Base-by-base conservation (phyloP, 2,113 vertebrate genomes). In the Galeopterus variegatus region DNA sequence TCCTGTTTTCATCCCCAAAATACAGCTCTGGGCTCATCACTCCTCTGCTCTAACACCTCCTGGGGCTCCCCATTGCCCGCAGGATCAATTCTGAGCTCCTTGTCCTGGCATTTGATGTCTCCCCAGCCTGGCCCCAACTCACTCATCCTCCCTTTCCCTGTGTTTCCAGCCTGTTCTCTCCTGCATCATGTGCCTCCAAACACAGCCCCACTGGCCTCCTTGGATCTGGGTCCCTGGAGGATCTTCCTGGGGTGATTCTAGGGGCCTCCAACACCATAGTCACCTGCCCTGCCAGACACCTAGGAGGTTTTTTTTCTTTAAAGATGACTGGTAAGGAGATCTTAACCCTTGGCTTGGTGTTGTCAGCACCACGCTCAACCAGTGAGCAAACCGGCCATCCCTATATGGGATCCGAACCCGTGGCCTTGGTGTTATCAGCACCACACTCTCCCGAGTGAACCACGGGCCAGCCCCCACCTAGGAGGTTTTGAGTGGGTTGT, bases 131-230 rank as follows among this genome's bases (percentile, higher is more conserved):
- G 41, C 54, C 64, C 67, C 58, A 10, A 65, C 60, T 69, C 31
- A 21, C 19, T 18, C 26, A 13, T 56, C 10, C 2, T 5, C 14
- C 19, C 41, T 4, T 23, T 19, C 69, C 19, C 14, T 12, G 80
- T 5, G 21, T 64, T 17, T 36, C 45, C 69, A 84, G 69, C 33
- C 26, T 3, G 9, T 73, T n/a, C 6, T 18, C 21, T 28, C 72
- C 48, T 33, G 19, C 1, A 0, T 6, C 15, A 8, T 0, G 11
- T 5, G 12, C 56, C 33, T n/a, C 50, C 26, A 36, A 26, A 45
- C 41, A 41, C 23, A 24, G 72, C 41, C 56, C 54, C 79, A 1
- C 6, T 1, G 50, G 52, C 52, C 41, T 36, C 60, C 52, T 18
- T 1, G 70, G 79, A 45, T 9, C 0, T 0, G 50, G 77, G 24